These are phyloP conservation scores for Sparidentex hasta DNA, from an alignment of 2,797 vertebrate genomes.

Conservation along the genomic window DNA sequence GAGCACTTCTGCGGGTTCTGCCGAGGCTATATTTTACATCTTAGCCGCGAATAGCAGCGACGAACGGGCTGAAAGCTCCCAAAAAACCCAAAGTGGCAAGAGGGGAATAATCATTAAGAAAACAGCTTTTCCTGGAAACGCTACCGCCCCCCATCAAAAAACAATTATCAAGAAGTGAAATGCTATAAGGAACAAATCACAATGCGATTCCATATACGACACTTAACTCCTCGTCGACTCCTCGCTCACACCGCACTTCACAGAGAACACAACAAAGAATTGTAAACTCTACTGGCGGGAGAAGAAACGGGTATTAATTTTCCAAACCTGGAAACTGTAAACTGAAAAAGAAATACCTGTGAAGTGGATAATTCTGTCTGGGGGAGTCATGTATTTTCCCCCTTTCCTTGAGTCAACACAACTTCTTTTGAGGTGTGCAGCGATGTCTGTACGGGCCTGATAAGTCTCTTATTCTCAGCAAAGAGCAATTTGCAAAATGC, in stretches of 20 bases:
- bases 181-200: conserved; percentile 55
- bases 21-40: conserved; percentile 59
- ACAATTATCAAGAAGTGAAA: conserved; percentile 62
- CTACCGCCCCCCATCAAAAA: conserved; percentile 33
- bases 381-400: conserved; percentile 80
- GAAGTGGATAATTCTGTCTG: conserved; percentile 86
- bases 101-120: conserved; percentile 72
- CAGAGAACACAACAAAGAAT: conserved; percentile 70
- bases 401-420: conserved; percentile 83
- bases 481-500: conserved; percentile 86
- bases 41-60: conserved; percentile 57
- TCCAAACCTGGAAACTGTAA: conserved; percentile 80
- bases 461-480: conserved; percentile 87
- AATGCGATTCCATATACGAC: conserved; percentile 53
- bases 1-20: conserved; percentile 48
- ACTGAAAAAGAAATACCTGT: conserved; percentile 85
- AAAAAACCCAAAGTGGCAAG: conserved; percentile 57
- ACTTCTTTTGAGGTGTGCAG: conserved; percentile 86
- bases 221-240: conserved; percentile 46
- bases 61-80: conserved; percentile 68
- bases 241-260: conserved; percentile 58
- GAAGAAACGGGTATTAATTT: conserved; percentile 83
- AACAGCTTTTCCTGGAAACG: conserved; percentile 47
- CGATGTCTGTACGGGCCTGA: conserved; percentile 84
- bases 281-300: conserved; percentile 76